These are phyloP conservation scores for Drosophila macrothrix DNA, from an alignment of 2,888 invertebrate genomes.

Conservation along the genomic window DNA sequence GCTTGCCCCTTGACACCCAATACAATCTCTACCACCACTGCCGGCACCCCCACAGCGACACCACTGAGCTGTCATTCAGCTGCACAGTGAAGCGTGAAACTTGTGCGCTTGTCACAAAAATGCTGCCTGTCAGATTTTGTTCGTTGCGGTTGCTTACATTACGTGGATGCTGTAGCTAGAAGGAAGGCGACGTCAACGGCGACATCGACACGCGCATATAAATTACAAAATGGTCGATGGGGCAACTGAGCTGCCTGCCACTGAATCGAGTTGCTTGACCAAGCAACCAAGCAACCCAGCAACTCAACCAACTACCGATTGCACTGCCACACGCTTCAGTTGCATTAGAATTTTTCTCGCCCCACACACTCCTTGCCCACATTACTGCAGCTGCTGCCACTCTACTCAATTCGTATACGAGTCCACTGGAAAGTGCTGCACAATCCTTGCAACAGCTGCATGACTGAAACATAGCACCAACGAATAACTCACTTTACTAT, in stretches of 20 bases:
- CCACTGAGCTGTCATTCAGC: constrained; percentile 45
- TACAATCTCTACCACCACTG: constrained; percentile 1
- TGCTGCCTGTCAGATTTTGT: constrained; percentile 82
- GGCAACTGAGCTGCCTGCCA: constrained; percentile 32
- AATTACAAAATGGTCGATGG: constrained; percentile 65
- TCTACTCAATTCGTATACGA: constrained; percentile 54
- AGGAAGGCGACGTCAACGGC: constrained; percentile 8
- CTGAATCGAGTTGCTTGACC: constrained; percentile 59
- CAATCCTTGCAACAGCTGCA: constrained; percentile 37
- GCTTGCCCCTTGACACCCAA: constrained; percentile 39
- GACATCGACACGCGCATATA: constrained; percentile 57
- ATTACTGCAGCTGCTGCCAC: constrained; percentile 50
- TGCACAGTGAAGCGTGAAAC: constrained; percentile 83
- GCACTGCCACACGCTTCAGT: constrained; percentile 36
- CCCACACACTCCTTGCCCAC: not conserved
- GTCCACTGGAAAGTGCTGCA: constrained; percentile 34
- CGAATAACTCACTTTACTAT: constrained; percentile 14
- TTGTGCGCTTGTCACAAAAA: constrained; percentile 84
- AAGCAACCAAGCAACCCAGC: constrained; percentile 11
- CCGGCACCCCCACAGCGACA: not conserved
- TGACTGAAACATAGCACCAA: constrained; percentile 15
- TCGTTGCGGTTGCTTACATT: constrained; percentile 53
- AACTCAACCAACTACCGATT: constrained; percentile 21
- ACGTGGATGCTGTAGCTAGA: constrained; percentile 22
- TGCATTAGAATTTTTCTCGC: constrained; percentile 46